A percentile compares a stretch with the other conserved stretches of the same genome.
phyloP scores from a whole-genome alignment of 1,140 invertebrate species.

The Megalonaias nervosa region DNA sequence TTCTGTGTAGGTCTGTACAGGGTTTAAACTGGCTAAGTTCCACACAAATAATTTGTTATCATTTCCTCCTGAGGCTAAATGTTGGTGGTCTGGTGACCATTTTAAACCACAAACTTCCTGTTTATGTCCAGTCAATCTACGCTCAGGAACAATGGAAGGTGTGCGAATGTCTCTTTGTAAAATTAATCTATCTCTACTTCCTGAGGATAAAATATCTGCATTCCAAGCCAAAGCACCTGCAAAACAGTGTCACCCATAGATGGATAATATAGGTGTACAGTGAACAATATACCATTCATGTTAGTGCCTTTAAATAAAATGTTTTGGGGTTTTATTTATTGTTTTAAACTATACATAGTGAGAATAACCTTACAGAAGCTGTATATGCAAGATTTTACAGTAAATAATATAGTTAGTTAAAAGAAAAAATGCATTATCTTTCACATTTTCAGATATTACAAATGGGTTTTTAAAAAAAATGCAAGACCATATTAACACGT shows the following conservation, averaged over 20 bases:
- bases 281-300: too few relatives aligned
- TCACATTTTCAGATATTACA: too few relatives aligned
- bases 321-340: too few relatives aligned
- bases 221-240: slow-evolving; percentile 97
- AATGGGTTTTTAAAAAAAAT: too few relatives aligned
- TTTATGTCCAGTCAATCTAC: slow-evolving; percentile 86
- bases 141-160: slow-evolving; percentile 77
- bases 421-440: too few relatives aligned
- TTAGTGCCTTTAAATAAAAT: too few relatives aligned
- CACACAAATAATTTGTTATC: slow-evolving; percentile 99
- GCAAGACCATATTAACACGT: too few relatives aligned
- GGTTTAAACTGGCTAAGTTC: slow-evolving; percentile 83
- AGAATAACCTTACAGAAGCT: too few relatives aligned
- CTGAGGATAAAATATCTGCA: slow-evolving; percentile 96
- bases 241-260: neutral
- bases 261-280: too few relatives aligned
- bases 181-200: slow-evolving; percentile 94
- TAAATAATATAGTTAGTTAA: too few relatives aligned
- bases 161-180: slow-evolving; percentile 95
- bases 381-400: too few relatives aligned
- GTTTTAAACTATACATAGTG: too few relatives aligned
- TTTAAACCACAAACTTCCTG: slow-evolving; percentile 99
- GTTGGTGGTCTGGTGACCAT: slow-evolving; percentile 99
- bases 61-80: slow-evolving; percentile 98
- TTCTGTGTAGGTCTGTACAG: slow-evolving; percentile 93